Evolutionary conservation across 2,888 invertebrate genomes (phyloP).

Genomic region (Lordiphosa andalusiaca): DNA sequence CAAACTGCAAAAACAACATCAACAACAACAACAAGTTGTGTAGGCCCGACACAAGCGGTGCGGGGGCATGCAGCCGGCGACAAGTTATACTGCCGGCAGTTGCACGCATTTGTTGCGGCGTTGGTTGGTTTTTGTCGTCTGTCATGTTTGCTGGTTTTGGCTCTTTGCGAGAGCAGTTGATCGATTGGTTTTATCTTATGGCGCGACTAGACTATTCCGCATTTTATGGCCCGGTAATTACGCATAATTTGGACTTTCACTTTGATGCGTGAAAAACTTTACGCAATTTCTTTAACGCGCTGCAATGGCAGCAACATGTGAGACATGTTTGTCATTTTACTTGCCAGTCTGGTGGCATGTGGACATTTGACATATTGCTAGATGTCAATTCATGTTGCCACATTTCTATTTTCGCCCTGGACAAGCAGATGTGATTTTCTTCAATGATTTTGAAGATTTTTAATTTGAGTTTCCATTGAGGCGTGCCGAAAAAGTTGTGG

Average conservation of each 20-base stretch:
- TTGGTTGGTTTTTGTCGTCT: slow-evolving; percentile 47
- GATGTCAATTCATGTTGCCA: slow-evolving; percentile 57
- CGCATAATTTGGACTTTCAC: slow-evolving; percentile 63
- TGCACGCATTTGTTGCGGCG: slow-evolving; percentile 41
- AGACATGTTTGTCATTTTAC: slow-evolving; percentile 28
- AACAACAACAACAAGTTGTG: not conserved
- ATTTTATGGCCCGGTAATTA: slow-evolving; percentile 58
- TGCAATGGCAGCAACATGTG: slow-evolving; percentile 10
- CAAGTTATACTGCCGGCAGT: slow-evolving; percentile 26
- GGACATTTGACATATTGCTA: slow-evolving; percentile 57
- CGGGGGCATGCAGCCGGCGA: not conserved
- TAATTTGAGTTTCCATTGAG: slow-evolving; percentile 38
- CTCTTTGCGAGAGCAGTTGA: slow-evolving; percentile 26
- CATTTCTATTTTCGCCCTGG: slow-evolving; percentile 30
- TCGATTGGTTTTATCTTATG: slow-evolving; percentile 64
- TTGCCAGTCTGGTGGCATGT: slow-evolving; percentile 17
- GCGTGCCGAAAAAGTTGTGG: slow-evolving; percentile 29
- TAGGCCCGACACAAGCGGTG: not conserved
- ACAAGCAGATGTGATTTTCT: slow-evolving; percentile 20
- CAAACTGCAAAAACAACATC: slow-evolving; percentile 11
- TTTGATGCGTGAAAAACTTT: slow-evolving; percentile 52
- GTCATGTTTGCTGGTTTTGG: slow-evolving; percentile 25
- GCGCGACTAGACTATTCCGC: slow-evolving; percentile 66
- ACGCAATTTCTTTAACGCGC: slow-evolving; percentile 46
- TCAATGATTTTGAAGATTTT: slow-evolving; percentile 32